Evolutionary conservation across 2,888 invertebrate genomes (phyloP).

Genomic region (Antitype chi): DNA sequence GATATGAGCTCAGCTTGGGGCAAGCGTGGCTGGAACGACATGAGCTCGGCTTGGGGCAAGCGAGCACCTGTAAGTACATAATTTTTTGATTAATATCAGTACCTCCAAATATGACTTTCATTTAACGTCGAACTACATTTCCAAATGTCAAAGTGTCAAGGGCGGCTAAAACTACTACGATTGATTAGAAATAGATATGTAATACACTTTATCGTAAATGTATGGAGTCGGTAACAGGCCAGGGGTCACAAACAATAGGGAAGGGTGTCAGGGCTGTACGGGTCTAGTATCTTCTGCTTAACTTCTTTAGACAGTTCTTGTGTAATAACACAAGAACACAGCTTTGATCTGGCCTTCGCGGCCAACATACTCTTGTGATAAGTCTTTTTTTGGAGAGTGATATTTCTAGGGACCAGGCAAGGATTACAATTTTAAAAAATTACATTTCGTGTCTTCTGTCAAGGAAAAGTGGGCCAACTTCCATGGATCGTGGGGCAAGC

Average conservation of each 20-base stretch:
- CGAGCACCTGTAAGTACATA: conserved; percentile 84
- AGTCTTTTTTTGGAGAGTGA: not conserved
- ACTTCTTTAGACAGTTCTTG: not conserved
- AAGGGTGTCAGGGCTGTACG: not conserved
- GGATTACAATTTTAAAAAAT: not conserved
- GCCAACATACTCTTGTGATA: not conserved
- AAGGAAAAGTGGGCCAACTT: conserved; percentile 93
- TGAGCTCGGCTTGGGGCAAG: conserved; percentile 91
- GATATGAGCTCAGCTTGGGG: conserved; percentile 91
- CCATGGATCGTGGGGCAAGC: conserved; percentile 93
- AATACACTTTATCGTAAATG: not conserved
- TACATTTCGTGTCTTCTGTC: not conserved
- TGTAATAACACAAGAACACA: not conserved
- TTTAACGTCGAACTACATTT: conserved; percentile 1
- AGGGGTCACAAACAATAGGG: not conserved
- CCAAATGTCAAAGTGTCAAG: conserved; percentile 15
- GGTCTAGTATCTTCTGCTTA: not conserved
- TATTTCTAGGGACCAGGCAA: not conserved
- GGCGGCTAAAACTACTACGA: not conserved
- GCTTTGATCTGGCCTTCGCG: not conserved
- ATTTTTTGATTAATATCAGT: not conserved
- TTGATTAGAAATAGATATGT: not conserved
- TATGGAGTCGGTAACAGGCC: not conserved
- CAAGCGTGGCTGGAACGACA: conserved; percentile 91
- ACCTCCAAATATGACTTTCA: not conserved